These are phyloP conservation scores for Onychomys leucogaster DNA, from an alignment of 2,797 vertebrate genomes.

Conservation along the genomic window DNA sequence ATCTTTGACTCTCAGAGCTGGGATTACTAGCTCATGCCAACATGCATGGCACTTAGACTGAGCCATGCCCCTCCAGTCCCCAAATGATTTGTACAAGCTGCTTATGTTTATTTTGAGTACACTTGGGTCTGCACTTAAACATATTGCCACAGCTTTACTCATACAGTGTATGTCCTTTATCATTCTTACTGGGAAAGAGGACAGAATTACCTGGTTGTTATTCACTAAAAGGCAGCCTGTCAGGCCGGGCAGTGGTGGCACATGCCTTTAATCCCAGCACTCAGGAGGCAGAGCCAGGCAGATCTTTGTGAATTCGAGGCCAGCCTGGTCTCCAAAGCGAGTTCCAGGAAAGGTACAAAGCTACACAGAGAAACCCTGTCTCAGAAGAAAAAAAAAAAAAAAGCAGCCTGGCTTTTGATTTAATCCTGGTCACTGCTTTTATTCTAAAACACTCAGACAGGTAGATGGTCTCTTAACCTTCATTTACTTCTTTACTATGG, in stretches of 20 bases:
- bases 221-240: constrained; percentile 7
- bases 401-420: neutral
- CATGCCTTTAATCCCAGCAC: too few relatives aligned
- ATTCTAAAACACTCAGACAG: neutral
- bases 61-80: neutral
- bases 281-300: too few relatives aligned
- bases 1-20: neutral
- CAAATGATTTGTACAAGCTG: neutral
- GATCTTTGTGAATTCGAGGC: too few relatives aligned
- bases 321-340: too few relatives aligned
- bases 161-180: constrained; percentile 12
- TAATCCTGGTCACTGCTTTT: neutral
- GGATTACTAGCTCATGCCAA: neutral
- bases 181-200: neutral
- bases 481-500: constrained; percentile 11
- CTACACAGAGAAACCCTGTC: too few relatives aligned
- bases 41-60: neutral
- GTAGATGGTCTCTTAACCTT: neutral
- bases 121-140: neutral
- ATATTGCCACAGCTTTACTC: neutral
- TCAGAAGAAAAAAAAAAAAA: too few relatives aligned
- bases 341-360: too few relatives aligned
- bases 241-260: too few relatives aligned
- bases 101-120: neutral
- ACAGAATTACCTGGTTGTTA: constrained; percentile 23